A percentile compares a stretch with the other conserved stretches of the same genome.
Evolutionary conservation across 2,888 invertebrate species (phyloP).

Genomic region (Fragum fragum): DNA sequence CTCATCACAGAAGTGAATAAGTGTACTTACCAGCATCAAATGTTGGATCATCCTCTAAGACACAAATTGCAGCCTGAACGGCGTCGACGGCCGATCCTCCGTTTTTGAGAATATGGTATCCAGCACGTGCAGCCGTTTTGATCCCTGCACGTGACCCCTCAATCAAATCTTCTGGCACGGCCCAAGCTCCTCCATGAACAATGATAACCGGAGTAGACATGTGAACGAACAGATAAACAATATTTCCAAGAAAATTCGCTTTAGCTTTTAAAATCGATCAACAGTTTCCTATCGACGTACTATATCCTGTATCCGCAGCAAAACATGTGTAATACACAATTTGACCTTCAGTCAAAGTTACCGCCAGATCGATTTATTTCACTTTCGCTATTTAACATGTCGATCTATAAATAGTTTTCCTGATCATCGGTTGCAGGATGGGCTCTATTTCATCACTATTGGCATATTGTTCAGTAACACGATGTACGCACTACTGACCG

Average conservation of each 20-base stretch:
- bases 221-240: not conserved
- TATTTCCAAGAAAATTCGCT: too few relatives aligned
- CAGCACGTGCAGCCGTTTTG: slow-evolving; percentile 90
- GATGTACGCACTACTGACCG: too few relatives aligned
- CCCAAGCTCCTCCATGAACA: slow-evolving; percentile 94
- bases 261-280: too few relatives aligned
- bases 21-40: slow-evolving; percentile 94
- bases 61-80: slow-evolving; percentile 93
- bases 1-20: too few relatives aligned
- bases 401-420: slow-evolving; percentile 11
- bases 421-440: too few relatives aligned
- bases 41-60: slow-evolving; percentile 92
- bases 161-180: slow-evolving; percentile 90
- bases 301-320: too few relatives aligned
- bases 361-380: slow-evolving; percentile 24
- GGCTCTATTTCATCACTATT: too few relatives aligned
- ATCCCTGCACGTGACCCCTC: slow-evolving; percentile 91
- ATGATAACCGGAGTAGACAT: slow-evolving; percentile 88
- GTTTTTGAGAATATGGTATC: slow-evolving; percentile 89
- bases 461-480: too few relatives aligned
- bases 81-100: slow-evolving; percentile 90
- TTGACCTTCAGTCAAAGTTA: slow-evolving; percentile 17
- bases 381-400: slow-evolving; percentile 14
- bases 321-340: not conserved
- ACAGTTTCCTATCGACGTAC: too few relatives aligned